phyloP scores from a whole-genome alignment of 2,888 invertebrate species.

The Meteorus colon region DNA sequence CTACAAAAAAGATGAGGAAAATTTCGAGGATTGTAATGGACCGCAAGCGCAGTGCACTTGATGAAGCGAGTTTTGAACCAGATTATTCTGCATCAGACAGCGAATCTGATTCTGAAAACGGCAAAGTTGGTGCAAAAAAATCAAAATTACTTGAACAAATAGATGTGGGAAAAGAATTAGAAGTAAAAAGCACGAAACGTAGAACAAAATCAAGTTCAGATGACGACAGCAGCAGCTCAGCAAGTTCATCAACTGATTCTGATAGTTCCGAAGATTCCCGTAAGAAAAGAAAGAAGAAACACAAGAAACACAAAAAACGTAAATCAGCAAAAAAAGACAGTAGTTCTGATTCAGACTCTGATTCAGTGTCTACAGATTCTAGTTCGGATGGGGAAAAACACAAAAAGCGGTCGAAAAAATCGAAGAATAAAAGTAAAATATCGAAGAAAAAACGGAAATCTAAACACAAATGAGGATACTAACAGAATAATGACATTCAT shows the following conservation, averaged over 20 bases:
- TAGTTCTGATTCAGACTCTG: conserved; percentile 79
- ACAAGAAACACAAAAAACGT: conserved; percentile 77
- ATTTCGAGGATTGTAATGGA: conserved; percentile 74
- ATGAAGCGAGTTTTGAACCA: conserved; percentile 84
- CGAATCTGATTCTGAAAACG: conserved; percentile 77
- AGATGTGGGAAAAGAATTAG: conserved; percentile 61
- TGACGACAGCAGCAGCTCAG: conserved; percentile 74
- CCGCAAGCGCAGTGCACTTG: conserved; percentile 80
- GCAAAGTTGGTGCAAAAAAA: conserved; percentile 34
- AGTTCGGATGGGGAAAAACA: conserved; percentile 81
- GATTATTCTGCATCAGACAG: conserved; percentile 83
- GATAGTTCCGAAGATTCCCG: conserved; percentile 73
- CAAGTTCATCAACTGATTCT: conserved; percentile 74
- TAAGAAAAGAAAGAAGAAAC: conserved; percentile 78
- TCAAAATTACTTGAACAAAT: conserved; percentile 23
- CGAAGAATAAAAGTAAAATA: conserved; percentile 81
- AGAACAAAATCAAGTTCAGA: conserved; percentile 73
- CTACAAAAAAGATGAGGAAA: conserved; percentile 63
- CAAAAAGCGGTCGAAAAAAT: conserved; percentile 79
- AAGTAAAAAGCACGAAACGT: conserved; percentile 54
- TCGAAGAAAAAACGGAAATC: conserved; percentile 84
- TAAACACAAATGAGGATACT: conserved; percentile 75
- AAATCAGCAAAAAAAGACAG: conserved; percentile 76
- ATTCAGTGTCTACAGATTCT: conserved; percentile 78
- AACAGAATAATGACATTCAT: neutral